Percentiles rank a stretch among this genome's conserved stretches.
phyloP scores from a whole-genome alignment of 1,140 invertebrate genomes.

The Leptopilina clavipes region DNA sequence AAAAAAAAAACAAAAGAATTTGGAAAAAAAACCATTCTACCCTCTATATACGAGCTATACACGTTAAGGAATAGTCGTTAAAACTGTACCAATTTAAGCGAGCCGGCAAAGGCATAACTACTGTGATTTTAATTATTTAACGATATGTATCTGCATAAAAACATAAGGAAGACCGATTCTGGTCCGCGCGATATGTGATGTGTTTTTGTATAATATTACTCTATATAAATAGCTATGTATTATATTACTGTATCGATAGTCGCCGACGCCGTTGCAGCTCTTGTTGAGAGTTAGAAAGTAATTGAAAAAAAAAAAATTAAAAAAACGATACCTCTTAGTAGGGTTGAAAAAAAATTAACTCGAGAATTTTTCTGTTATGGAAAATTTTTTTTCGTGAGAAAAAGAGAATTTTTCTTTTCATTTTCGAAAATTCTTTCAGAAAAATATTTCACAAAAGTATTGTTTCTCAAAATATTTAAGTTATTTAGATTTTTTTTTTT shows the following conservation, averaged over 20 bases:
- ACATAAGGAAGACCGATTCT: slow-evolving; percentile 61
- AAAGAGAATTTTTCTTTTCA: too few relatives aligned
- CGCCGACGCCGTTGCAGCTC: slow-evolving; percentile 63
- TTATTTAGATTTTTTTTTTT: too few relatives aligned
- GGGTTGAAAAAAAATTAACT: background rate
- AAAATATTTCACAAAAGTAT: too few relatives aligned
- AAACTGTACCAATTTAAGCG: slow-evolving; percentile 73
- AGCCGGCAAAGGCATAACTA: slow-evolving; percentile 75
- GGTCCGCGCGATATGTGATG: slow-evolving; percentile 73
- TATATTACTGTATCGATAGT: slow-evolving; percentile 71
- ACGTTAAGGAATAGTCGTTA: slow-evolving; percentile 69
- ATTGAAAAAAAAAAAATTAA: slow-evolving; percentile 53
- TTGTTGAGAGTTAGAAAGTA: slow-evolving; percentile 51
- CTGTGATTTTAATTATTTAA: slow-evolving; percentile 77
- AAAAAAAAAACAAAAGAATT: too few relatives aligned
- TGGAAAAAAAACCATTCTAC: slow-evolving; percentile 43
- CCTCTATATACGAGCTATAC: slow-evolving; percentile 69
- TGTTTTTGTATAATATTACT: slow-evolving; percentile 75
- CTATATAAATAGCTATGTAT: slow-evolving; percentile 75
- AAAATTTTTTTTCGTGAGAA: too few relatives aligned
- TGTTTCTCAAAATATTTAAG: too few relatives aligned
- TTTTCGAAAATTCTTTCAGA: too few relatives aligned
- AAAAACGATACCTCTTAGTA: slow-evolving; percentile 41
- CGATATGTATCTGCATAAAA: slow-evolving; percentile 71
- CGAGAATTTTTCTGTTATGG: too few relatives aligned